phyloP scores from a whole-genome alignment of 1,140 invertebrate genomes.

The Mactra quadrangularis region DNA sequence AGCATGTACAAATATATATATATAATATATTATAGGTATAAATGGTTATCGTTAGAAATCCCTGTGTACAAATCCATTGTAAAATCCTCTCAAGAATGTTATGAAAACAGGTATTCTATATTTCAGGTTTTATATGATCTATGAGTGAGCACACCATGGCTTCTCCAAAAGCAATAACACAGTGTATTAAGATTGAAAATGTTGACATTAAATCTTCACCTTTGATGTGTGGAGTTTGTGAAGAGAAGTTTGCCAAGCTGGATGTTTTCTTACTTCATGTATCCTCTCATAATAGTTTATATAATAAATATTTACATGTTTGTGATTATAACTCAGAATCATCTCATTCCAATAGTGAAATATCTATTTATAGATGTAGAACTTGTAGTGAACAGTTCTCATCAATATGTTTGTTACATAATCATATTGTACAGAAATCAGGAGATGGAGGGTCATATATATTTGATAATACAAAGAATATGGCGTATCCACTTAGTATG shows the following conservation, averaged over 20 bases:
- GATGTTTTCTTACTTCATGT: neutral
- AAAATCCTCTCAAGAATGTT: too few species aligned
- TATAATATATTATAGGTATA: too few species aligned
- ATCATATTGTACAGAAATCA: conserved; percentile 7
- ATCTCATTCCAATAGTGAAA: neutral
- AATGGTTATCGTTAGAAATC: too few species aligned
- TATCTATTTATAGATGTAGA: neutral
- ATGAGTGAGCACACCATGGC: too few species aligned
- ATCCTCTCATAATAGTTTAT: neutral
- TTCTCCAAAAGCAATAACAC: too few species aligned
- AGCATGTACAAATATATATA: too few species aligned
- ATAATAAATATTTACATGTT: neutral
- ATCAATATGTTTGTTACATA: conserved; percentile 15
- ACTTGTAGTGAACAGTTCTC: neutral
- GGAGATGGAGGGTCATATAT: conserved; percentile 17
- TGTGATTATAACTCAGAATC: neutral
- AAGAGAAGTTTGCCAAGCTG: conserved; percentile 9
- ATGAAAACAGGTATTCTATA: too few species aligned
- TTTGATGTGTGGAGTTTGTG: conserved; percentile 31
- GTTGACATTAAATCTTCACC: too few species aligned
- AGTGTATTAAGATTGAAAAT: too few species aligned
- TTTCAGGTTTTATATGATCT: too few species aligned
- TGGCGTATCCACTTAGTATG: conserved; percentile 15
- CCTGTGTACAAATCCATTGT: too few species aligned
- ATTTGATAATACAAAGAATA: conserved; percentile 18